Conservation (phyloP, 2,797 vertebrate species). For the Coendou prehensilis region DNA sequence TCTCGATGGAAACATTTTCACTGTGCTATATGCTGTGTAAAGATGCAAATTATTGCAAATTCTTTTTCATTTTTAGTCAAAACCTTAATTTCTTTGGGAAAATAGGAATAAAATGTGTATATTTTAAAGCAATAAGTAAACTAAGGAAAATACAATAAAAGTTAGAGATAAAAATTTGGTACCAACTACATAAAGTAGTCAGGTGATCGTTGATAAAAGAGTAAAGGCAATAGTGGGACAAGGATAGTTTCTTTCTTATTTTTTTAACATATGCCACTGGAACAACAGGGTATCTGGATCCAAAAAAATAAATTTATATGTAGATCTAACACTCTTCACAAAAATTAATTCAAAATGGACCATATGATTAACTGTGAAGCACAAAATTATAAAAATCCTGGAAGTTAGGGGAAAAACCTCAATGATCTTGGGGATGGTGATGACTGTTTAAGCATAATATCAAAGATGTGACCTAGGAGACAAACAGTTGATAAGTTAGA, state of each 20-base stretch:
- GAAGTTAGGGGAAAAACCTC: background rate
- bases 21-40: background rate
- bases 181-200: background rate
- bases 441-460: background rate
- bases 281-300: background rate
- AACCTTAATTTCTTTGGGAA: constrained; percentile 43
- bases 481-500: background rate
- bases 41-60: constrained; percentile 52
- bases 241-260: background rate
- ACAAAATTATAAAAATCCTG: constrained; percentile 2
- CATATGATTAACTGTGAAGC: background rate
- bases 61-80: constrained; percentile 57
- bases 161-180: constrained; percentile 33
- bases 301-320: background rate
- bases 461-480: background rate
- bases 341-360: background rate
- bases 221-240: background rate
- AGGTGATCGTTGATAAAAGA: background rate
- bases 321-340: background rate
- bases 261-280: background rate
- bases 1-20: constrained; percentile 64
- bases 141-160: constrained; percentile 29
- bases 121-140: constrained; percentile 44
- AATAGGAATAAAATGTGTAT: background rate
- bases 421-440: background rate